Evolutionary conservation across 2,113 vertebrate genomes (phyloP), one percentile per base, ranked within the genome.

Genomic region (Atrichornis clamosus): DNA sequence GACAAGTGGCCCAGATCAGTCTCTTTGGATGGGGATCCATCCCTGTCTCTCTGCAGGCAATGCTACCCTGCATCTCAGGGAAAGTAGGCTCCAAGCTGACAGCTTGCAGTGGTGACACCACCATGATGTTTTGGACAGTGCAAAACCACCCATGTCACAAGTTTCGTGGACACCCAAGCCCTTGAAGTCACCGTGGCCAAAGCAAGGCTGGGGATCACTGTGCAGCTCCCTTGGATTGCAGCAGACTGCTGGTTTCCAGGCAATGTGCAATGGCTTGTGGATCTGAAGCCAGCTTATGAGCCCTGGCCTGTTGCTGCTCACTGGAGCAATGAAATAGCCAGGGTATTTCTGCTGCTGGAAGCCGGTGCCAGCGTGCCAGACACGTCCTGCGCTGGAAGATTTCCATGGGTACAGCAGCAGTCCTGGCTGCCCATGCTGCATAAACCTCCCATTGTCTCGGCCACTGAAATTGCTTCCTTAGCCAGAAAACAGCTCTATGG

Each of bases 401-500:
- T 58, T 91, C 93, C 87, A 59, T 5, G 89, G 67, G 70, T 52
- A 73, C 88, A 82, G 78, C 92, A 90, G 82, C 88, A 86, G 77
- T 26, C 24, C 72, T 80, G 72, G 76, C 83, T 75, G 67, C 83
- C 86, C 62, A 75, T 84, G 90, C 90, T 90, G 80, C 83, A 80
- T 58, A 93, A 96, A 74, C 75, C 90, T 62, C 59, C 44, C 30
- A 35, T 58, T 75, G 58, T 52, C 73, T 85, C 28, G 5, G 67
- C 67, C 58, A 1, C 2, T 49, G 67, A 86, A 90, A 77, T 32
- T 46, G 46, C 67, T 91, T 84, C 91, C 46, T 49, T 12, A 60
- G 65, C 47, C 18, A 26, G 69, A 62, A n/a, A 10, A 5, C 49
- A 27, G 83, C 46, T 35, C 75, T 11, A 1, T 24, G 37, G 33